A percentile compares a stretch with the other conserved stretches of the same genome.
Conservation (phyloP, 2,888 invertebrate genomes). For the Drosophila lutescens region DNA sequence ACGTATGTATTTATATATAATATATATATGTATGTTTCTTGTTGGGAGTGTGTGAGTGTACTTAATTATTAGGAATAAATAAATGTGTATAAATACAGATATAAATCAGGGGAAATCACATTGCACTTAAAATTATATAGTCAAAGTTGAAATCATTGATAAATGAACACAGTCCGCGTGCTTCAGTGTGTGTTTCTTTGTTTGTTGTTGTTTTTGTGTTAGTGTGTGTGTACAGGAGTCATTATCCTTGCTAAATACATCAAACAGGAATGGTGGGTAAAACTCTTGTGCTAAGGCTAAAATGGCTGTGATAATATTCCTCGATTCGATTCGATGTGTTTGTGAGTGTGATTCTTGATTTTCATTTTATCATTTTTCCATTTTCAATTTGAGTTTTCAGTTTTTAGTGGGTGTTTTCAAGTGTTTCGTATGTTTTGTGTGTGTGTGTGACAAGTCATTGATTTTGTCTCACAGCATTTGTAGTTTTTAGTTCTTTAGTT, state of each 20-base stretch:
- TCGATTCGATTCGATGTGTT: conserved; percentile 55
- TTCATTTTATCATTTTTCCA: not conserved
- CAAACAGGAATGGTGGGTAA: conserved; percentile 77
- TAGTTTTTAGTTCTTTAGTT: conserved; percentile 37
- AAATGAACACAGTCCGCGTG: conserved; percentile 71
- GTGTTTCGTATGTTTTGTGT: conserved; percentile 24
- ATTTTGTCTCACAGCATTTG: conserved; percentile 49
- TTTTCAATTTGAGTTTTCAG: not conserved
- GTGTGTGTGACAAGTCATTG: conserved; percentile 39
- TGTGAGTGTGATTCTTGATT: conserved; percentile 21
- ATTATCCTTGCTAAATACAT: conserved; percentile 65
- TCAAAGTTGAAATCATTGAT: conserved; percentile 41
- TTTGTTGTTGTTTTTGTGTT: conserved; percentile 10
- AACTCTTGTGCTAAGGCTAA: conserved; percentile 77
- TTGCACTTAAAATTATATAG: conserved; percentile 68
- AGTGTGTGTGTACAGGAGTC: conserved; percentile 31
- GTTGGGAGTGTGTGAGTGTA: conserved; percentile 44
- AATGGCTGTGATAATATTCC: conserved; percentile 59
- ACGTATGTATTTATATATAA: conserved; percentile 12
- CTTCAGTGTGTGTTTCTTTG: conserved; percentile 30
- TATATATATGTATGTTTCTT: conserved; percentile 17
- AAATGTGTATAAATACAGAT: conserved; percentile 46
- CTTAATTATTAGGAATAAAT: conserved; percentile 54
- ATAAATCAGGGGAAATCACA: conserved; percentile 59
- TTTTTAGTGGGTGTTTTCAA: conserved; percentile 24